Conservation (phyloP, 2,888 invertebrate genomes). For the Dichetophora obliterata region DNA sequence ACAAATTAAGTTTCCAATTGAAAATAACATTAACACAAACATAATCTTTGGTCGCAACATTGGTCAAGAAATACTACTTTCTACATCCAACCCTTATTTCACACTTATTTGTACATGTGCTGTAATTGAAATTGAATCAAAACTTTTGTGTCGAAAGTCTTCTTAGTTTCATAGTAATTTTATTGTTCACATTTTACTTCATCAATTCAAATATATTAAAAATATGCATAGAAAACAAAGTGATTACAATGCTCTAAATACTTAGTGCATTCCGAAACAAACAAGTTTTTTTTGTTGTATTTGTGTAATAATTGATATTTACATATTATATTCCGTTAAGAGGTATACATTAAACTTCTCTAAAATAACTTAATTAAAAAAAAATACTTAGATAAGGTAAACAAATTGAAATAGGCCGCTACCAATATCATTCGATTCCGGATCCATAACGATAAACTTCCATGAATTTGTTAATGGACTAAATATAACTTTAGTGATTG, state of each 20-base stretch:
- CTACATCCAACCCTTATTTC: no score
- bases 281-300: slow-evolving; percentile 1
- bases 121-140: no score
- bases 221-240: not conserved
- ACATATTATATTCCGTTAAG: not conserved
- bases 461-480: not conserved
- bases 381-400: not conserved
- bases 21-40: no score
- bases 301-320: slow-evolving; percentile 9
- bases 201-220: slow-evolving; percentile 23
- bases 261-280: slow-evolving; percentile 12
- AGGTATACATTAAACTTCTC: not conserved
- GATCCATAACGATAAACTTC: not conserved
- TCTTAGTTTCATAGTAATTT: slow-evolving; percentile 7
- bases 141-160: no score
- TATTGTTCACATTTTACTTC: slow-evolving; percentile 22
- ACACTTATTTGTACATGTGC: no score
- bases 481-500: slow-evolving; percentile 25
- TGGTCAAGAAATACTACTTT: no score
- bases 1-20: no score
- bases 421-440: not conserved
- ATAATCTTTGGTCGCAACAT: no score
- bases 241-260: slow-evolving; percentile 10
- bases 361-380: slow-evolving; percentile 1
- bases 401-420: not conserved